phyloP scores from a whole-genome alignment of 2,888 invertebrate species.

The Siphlonurus alternatus region DNA sequence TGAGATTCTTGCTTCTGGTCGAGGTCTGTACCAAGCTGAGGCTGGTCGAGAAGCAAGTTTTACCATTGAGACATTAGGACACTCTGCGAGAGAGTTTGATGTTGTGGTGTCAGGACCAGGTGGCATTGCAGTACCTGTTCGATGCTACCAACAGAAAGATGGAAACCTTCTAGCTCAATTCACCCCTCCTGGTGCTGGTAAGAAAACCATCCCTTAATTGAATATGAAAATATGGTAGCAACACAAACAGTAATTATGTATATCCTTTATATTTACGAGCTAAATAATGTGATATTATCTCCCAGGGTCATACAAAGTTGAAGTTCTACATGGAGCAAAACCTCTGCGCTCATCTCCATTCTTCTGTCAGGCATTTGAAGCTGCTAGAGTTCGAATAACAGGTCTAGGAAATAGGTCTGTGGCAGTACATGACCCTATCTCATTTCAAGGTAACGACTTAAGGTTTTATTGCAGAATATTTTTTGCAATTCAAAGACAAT shows the following conservation, averaged over 20 bases:
- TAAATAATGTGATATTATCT: constrained; percentile 6
- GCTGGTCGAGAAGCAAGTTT: constrained; percentile 70
- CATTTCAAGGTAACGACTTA: constrained; percentile 48
- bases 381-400: constrained; percentile 61
- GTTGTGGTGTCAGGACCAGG: constrained; percentile 74
- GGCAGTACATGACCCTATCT: constrained; percentile 65
- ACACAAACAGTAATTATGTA: neutral
- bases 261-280: constrained; percentile 1
- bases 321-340: constrained; percentile 78
- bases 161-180: constrained; percentile 92
- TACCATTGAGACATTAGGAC: constrained; percentile 72
- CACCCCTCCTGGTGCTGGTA: constrained; percentile 58
- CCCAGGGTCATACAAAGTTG: constrained; percentile 40
- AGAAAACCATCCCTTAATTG: constrained; percentile 14
- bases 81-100: constrained; percentile 75
- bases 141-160: constrained; percentile 92
- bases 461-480: neutral
- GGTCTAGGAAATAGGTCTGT: constrained; percentile 42
- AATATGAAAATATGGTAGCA: neutral
- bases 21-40: constrained; percentile 66
- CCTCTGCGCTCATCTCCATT: constrained; percentile 87
- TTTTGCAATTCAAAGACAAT: neutral
- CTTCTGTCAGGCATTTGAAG: constrained; percentile 81
- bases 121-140: constrained; percentile 64
- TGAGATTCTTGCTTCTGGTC: constrained; percentile 57